Evolutionary conservation across 2,888 invertebrate species (phyloP).

Genomic region (Tipula unca): DNA sequence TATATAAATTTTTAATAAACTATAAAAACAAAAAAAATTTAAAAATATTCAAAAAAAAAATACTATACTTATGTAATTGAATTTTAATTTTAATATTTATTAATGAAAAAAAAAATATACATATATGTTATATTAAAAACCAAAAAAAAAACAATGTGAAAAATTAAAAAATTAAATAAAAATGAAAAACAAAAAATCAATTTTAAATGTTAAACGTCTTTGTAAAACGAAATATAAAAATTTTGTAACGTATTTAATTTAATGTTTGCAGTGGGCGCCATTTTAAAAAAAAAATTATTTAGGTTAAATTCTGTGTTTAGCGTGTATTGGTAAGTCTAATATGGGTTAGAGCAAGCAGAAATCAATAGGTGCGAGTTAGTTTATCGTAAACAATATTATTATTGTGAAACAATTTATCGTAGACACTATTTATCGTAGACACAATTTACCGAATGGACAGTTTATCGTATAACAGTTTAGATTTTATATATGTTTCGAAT

Average conservation of each 20-base stretch:
- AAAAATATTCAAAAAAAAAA: neutral
- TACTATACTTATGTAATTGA: conserved; percentile 16
- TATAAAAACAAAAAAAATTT: neutral
- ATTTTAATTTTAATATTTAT: conserved; percentile 14
- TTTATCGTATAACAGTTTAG: too few species aligned
- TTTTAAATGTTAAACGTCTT: conserved; percentile 20
- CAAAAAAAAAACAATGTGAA: neutral
- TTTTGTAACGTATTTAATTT: neutral
- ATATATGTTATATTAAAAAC: conserved; percentile 8
- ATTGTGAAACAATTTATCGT: too few species aligned
- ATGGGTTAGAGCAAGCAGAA: too few species aligned
- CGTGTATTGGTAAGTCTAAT: too few species aligned
- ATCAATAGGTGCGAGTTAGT: too few species aligned
- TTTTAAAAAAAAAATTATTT: neutral
- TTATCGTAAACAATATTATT: too few species aligned
- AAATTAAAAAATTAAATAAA: conserved; percentile 8
- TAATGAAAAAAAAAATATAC: conserved; percentile 1
- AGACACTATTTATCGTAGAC: too few species aligned
- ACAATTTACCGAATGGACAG: too few species aligned
- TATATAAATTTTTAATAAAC: neutral
- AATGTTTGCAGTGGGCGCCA: conserved; percentile 24
- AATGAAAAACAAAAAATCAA: neutral
- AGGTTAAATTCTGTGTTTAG: too few species aligned
- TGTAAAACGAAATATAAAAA: conserved; percentile 9
- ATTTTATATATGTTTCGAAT: too few species aligned